These are phyloP conservation scores for Hydractinia echinata DNA, from an alignment of 30 jellyfish, hydroid and myxozoan species.

Conservation along the genomic window DNA sequence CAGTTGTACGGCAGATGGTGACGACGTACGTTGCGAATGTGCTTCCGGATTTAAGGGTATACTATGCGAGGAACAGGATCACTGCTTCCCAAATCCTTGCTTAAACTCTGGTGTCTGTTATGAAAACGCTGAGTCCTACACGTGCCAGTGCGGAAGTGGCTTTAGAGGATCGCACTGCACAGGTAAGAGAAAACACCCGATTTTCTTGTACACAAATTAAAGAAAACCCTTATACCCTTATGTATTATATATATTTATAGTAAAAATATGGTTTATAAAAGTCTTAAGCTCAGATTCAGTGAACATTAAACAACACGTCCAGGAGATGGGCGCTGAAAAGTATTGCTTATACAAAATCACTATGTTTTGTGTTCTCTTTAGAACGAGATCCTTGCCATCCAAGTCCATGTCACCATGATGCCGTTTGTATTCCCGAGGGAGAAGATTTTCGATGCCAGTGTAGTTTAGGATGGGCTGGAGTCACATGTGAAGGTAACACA, in stretches of 20 bases:
- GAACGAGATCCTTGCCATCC: conserved; percentile 97
- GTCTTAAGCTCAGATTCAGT: no score
- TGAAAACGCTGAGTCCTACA: conserved; percentile 76
- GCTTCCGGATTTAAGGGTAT: conserved; percentile 77
- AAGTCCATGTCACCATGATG: conserved; percentile 83
- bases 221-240: no score
- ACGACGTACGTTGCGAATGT: conserved; percentile 82
- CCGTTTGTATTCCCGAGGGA: conserved; percentile 77
- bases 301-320: no score
- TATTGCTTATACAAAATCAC: background rate
- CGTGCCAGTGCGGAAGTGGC: conserved; percentile 79
- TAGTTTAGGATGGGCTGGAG: conserved; percentile 77
- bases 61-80: conserved; percentile 86
- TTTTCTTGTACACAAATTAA: no score
- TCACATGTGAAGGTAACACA: conserved; percentile 68
- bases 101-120: conserved; percentile 80
- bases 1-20: conserved; percentile 65
- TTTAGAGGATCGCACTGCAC: conserved; percentile 82
- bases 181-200: conserved; percentile 33
- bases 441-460: conserved; percentile 80
- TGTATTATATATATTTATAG: no score
- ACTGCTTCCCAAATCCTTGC: conserved; percentile 89
- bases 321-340: no score
- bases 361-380: conserved; percentile 1
- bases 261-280: no score